Percentiles rank a stretch among this genome's conserved stretches.
Evolutionary conservation across 2,113 vertebrate genomes (phyloP).

Genomic region (Hassar affinis): DNA sequence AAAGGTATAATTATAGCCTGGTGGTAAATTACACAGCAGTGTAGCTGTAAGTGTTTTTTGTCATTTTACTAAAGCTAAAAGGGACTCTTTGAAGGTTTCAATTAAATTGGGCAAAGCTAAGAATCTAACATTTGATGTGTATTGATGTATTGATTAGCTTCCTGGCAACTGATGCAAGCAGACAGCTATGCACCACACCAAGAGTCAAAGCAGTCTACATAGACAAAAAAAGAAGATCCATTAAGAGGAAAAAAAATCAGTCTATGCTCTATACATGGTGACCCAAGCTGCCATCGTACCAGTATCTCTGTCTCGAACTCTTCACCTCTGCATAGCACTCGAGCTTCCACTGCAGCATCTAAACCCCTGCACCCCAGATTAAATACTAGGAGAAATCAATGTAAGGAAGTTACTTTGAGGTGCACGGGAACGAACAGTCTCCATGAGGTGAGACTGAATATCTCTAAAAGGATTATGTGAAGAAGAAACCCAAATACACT

Average conservation of each 20-base stretch:
- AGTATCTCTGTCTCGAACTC: constrained; percentile 17
- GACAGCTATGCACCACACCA: constrained; percentile 34
- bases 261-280: constrained; percentile 36
- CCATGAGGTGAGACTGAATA: background rate
- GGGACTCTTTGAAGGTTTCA: constrained; percentile 27
- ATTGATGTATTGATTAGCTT: constrained; percentile 53
- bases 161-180: constrained; percentile 30
- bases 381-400: constrained; percentile 25
- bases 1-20: constrained; percentile 31
- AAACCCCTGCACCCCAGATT: background rate
- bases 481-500: background rate
- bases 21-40: constrained; percentile 23
- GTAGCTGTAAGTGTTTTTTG: constrained; percentile 21
- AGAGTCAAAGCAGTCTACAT: constrained; percentile 37
- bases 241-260: constrained; percentile 28
- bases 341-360: constrained; percentile 9
- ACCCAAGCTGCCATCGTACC: constrained; percentile 34
- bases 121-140: constrained; percentile 18
- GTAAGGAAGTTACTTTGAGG: constrained; percentile 8
- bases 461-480: constrained; percentile 22
- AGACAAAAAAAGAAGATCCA: constrained; percentile 31
- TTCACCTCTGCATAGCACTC: background rate
- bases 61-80: constrained; percentile 31
- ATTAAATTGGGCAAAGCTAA: constrained; percentile 17
- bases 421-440: background rate